Base-by-base conservation (phyloP, 2,113 vertebrate species). In the Ranitomeya variabilis region DNA sequence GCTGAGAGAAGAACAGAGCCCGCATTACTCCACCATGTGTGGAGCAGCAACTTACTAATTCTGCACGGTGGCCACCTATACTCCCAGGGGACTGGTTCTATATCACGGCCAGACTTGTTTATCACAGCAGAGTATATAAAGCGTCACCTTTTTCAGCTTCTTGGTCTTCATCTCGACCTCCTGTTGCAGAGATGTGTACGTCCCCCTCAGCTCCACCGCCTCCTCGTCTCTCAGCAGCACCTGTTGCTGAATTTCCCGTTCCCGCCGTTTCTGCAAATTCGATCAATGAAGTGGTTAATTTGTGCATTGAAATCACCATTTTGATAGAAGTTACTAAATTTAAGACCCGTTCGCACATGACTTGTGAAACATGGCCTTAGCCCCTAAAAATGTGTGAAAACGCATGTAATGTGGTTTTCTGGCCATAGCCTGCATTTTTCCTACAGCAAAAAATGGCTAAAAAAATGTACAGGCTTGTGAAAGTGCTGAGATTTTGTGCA, bases 121-220 rank as follows among this genome's bases (percentile, higher is more conserved):
- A 7, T 19, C 18, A 64, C 6, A 19, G 18, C 18, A 15, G 7
- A 26, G 54, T 15, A 13, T 45, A 7, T 7, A 8, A 37, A 7
- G 13, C 19, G 7, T 74, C 90, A 99, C 98, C 96, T 97, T 97
- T 91, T 96, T 98, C 89, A 99, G 97, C 89, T 99, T 99, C 94
- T 98, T 98, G 91, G 98, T 99, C 91, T 99, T 99, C 76, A 97
- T 94, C 90, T 99, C 98, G 89, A 99, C 97, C 92, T 99, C 98
- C 92, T 99, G 98, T 92, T 99, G 98, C 92, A 99, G 92, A 78
- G 97, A 96, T 0, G 96, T 96, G 93, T 95, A 99, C 0, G 98
- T 99, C 88, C 97, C 98, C 45, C 94, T 96, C 90, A 99, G 96
- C 90, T 99, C 98, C 92, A 97, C 92, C 3, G 97, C 97, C 94